A percentile compares a stretch with the other conserved stretches of the same genome.
These are phyloP conservation scores for Danaus chrysippus DNA, from an alignment of 2,888 invertebrate species.

Conservation along the genomic window DNA sequence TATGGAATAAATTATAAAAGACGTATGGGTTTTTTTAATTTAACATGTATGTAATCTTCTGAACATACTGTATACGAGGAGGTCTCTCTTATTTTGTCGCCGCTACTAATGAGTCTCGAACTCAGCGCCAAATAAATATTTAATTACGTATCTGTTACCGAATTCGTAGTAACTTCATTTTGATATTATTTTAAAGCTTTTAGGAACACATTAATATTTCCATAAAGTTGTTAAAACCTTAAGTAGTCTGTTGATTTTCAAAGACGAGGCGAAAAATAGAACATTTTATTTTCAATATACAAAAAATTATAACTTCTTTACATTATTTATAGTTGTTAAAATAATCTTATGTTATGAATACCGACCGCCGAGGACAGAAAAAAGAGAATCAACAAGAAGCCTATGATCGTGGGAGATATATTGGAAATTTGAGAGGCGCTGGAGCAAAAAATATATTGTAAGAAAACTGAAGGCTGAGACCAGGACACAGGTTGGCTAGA, in stretches of 20 bases:
- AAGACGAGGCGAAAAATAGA: no score
- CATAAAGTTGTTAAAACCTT: no score
- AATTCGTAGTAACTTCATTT: not conserved
- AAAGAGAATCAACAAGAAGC: not conserved
- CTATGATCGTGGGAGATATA: constrained; percentile 8
- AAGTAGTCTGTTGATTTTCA: no score
- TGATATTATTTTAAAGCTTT: no score
- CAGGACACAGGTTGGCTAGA: not conserved
- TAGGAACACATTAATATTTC: no score
- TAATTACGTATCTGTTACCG: constrained; percentile 9
- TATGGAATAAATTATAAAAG: no score
- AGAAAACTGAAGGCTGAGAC: not conserved
- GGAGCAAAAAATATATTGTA: constrained; percentile 1
- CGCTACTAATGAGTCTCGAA: constrained; percentile 25
- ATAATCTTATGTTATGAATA: not conserved
- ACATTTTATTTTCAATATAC: no score
- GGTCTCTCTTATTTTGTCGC: constrained; percentile 21
- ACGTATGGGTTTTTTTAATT: no score
- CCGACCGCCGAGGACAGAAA: not conserved
- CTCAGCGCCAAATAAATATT: constrained; percentile 22
- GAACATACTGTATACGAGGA: not conserved
- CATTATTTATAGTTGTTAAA: no score
- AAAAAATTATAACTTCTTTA: no score
- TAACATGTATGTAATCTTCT: no score
- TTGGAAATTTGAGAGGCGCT: constrained; percentile 12